Conservation (phyloP, 2,113 vertebrate genomes). For the Salvator merianae region DNA sequence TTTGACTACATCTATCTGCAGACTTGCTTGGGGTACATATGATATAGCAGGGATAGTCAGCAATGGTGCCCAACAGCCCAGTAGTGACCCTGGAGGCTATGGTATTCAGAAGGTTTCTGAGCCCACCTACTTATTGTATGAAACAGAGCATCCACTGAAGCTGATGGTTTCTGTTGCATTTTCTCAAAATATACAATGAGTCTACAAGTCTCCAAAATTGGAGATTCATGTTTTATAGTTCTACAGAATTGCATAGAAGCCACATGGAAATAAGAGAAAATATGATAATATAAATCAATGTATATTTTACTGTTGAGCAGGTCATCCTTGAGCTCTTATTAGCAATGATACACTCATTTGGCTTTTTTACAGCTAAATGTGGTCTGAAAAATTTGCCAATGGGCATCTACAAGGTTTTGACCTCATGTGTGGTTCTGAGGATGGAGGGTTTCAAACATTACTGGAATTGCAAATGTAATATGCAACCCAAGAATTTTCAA, state of each 20-base stretch:
- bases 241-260: not conserved
- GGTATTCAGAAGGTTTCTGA: no score
- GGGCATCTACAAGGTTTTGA: not conserved
- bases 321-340: not conserved
- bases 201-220: no score
- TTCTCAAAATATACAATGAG: no score
- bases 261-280: not conserved
- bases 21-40: no score
- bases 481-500: not conserved
- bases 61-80: no score
- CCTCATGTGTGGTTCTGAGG: not conserved
- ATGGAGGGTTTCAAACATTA: not conserved
- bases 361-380: not conserved
- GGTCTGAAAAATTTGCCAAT: not conserved
- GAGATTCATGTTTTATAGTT: not conserved
- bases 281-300: not conserved
- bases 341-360: not conserved
- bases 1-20: no score
- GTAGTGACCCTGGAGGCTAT: no score
- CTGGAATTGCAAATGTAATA: not conserved
- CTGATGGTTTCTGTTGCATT: no score
- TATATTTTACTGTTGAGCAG: not conserved
- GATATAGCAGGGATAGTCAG: no score
- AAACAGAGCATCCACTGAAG: no score
- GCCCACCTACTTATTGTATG: no score